phyloP scores from a whole-genome alignment of 2,113 vertebrate genomes.

The Pandion haliaetus region DNA sequence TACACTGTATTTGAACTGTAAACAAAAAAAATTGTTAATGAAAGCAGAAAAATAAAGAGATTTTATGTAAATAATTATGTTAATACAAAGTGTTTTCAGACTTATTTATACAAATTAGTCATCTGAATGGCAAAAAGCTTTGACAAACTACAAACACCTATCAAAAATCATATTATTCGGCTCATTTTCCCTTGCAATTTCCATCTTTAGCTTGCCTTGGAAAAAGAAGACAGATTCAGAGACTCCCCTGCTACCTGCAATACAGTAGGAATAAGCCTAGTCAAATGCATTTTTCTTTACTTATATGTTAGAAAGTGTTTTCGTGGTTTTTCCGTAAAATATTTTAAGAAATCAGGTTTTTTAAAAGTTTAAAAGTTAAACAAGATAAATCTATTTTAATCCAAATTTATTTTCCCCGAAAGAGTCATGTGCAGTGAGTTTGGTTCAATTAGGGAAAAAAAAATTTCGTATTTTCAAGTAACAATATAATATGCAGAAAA shows the following conservation, averaged over 20 bases:
- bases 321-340: background rate
- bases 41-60: constrained; percentile 56
- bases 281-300: constrained; percentile 9
- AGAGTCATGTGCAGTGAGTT: background rate
- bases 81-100: constrained; percentile 59
- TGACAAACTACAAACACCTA: constrained; percentile 59
- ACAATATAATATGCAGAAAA: background rate
- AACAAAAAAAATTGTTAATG: constrained; percentile 68
- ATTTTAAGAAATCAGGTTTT: background rate
- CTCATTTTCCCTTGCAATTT: constrained; percentile 41
- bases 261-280: background rate
- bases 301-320: background rate
- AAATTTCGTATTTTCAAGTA: background rate
- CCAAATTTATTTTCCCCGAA: background rate
- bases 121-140: constrained; percentile 54
- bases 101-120: constrained; percentile 67
- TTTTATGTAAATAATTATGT: constrained; percentile 57
- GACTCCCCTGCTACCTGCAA: background rate
- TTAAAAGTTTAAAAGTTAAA: background rate
- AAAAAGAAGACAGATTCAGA: background rate
- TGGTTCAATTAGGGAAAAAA: background rate
- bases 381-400: background rate
- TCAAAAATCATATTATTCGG: constrained; percentile 53
- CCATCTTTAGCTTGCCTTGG: constrained; percentile 33
- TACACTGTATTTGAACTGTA: background rate